Evolutionary conservation across 2,888 invertebrate genomes (phyloP), one percentile per base, ranked within the genome.

Genomic region (Syrista parreyssii): DNA sequence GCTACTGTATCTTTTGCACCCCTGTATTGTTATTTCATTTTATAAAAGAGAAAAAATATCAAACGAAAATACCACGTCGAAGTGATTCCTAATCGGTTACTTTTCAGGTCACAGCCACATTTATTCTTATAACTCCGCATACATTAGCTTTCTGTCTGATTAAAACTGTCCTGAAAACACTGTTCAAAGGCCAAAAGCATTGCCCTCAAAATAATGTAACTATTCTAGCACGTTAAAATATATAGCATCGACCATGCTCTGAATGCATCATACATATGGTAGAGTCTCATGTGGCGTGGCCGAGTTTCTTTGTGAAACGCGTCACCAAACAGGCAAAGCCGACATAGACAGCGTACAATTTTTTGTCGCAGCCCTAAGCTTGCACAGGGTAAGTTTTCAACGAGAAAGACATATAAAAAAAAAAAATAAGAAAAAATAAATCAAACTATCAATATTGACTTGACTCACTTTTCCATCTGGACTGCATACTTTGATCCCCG

Each of bases 401-500:
- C 30, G 30, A 71, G 30, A 31, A 32, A 23, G 35, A 31, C 6
- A 36, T 0, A 77, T 3, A 0, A 12, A 35, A 76, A 31, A 76
- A 55, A 76, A 23, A 12, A 11, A 30, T 30, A 77, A 78, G 34
- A 69, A 74, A 36, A 33, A 71, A 71, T 31, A 71, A 71, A 32
- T n/a, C 30, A 9, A 9, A 6, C 15, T n/a, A 4, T 71, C 4
- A 33, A 71, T 82, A 55, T 55, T 55, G 23, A 55, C 55, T 23
- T 23, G 1, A 89, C 92, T 93, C 92, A 96, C 96, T 95, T 96
- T 95, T 90, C 96, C 96, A 91, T 95, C 95, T 91, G 95, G 95
- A 91, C 95, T 95, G 95, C 96, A 96, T 93, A 96, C 95, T 93
- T 96, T 96, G 91, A 96, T 95, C 85, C 96, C 96, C 76, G 95